These are phyloP conservation scores for Steromphala cineraria DNA, from an alignment of 2,888 invertebrate genomes.

Conservation along the genomic window DNA sequence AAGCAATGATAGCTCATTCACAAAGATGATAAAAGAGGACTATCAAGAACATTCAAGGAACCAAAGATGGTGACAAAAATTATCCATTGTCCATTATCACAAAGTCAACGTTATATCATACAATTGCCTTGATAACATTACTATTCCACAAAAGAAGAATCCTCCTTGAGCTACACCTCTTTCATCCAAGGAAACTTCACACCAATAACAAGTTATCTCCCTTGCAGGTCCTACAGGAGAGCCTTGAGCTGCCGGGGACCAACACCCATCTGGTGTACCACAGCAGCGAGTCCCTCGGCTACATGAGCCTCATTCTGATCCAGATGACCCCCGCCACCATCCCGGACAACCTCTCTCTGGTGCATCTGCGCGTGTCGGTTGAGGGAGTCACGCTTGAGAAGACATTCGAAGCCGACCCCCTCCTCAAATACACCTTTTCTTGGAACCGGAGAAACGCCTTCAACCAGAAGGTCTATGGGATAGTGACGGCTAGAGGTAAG, in stretches of 20 bases:
- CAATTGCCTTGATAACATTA: neutral
- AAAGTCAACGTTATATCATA: no score
- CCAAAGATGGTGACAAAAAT: no score
- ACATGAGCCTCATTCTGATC: slow-evolving; percentile 90
- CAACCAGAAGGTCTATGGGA: slow-evolving; percentile 97
- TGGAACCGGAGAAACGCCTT: slow-evolving; percentile 99
- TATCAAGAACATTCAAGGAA: no score
- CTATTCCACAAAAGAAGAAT: neutral
- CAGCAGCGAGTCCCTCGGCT: slow-evolving; percentile 95
- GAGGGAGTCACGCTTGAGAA: slow-evolving; percentile 94
- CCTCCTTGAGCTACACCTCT: neutral
- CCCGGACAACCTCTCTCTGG: slow-evolving; percentile 75
- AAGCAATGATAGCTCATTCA: no score
- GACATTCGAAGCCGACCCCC: slow-evolving; percentile 96
- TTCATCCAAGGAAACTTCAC: neutral
- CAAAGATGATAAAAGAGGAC: neutral
- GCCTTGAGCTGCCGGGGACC: slow-evolving; percentile 94
- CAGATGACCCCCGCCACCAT: slow-evolving; percentile 72
- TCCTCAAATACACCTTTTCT: slow-evolving; percentile 94
- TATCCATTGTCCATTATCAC: no score
- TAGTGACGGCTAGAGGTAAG: slow-evolving; percentile 92
- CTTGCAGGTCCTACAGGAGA: slow-evolving; percentile 93
- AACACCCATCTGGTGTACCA: slow-evolving; percentile 95
- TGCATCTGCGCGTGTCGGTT: slow-evolving; percentile 91
- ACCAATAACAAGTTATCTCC: neutral